These are phyloP conservation scores for Archaeoteleia sp. DNA, from an alignment of 2,888 invertebrate genomes.

Conservation along the genomic window DNA sequence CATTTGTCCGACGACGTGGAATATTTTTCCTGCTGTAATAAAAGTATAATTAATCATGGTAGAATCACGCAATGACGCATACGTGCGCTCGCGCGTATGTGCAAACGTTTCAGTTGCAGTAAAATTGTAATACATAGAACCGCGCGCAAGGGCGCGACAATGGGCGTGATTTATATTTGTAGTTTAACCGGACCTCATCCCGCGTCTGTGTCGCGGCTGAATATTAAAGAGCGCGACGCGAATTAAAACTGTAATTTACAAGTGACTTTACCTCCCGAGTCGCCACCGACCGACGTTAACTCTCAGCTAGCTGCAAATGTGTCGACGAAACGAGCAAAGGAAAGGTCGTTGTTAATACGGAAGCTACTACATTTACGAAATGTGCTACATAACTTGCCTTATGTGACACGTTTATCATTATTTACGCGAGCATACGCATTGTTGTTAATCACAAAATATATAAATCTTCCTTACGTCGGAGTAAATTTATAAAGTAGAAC, in stretches of 20 bases:
- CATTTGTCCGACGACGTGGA: constrained; percentile 31
- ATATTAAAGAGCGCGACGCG: constrained; percentile 58
- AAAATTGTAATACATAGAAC: constrained; percentile 49
- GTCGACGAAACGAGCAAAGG: constrained; percentile 46
- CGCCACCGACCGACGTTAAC: constrained; percentile 28
- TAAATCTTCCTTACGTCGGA: no score
- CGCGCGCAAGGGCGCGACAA: constrained; percentile 44
- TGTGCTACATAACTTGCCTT: constrained; percentile 40
- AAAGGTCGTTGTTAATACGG: constrained; percentile 46
- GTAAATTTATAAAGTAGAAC: no score
- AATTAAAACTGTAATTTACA: constrained; percentile 59
- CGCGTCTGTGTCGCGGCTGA: constrained; percentile 43
- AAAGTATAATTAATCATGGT: constrained; percentile 45
- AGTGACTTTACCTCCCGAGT: constrained; percentile 46
- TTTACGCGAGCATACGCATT: no score
- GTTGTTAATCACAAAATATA: no score
- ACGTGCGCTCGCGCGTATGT: constrained; percentile 23
- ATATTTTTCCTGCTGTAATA: constrained; percentile 37
- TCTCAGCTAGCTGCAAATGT: constrained; percentile 23
- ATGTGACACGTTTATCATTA: not conserved
- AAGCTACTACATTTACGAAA: constrained; percentile 42
- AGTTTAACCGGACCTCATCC: constrained; percentile 58
- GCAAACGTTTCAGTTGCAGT: constrained; percentile 19
- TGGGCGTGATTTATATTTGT: constrained; percentile 60
- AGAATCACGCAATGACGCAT: constrained; percentile 33